Evolutionary conservation across 1,140 invertebrate species (phyloP).

Genomic region (Drosophila rufa): DNA sequence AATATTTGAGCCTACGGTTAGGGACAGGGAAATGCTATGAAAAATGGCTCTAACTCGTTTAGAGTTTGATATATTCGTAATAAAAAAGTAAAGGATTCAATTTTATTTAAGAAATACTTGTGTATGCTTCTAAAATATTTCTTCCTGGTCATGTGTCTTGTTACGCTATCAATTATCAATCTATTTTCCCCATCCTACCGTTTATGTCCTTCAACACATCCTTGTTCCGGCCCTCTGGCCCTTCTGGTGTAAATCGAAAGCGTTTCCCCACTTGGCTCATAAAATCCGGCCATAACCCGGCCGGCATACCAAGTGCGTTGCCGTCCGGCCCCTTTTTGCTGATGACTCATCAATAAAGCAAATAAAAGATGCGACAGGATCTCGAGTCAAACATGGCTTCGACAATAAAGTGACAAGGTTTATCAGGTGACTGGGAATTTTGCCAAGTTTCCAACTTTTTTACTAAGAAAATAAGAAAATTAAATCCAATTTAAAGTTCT

Average conservation of each 20-base stretch:
- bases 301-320: constrained; percentile 33
- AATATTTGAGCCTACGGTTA: no score
- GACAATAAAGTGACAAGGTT: no score
- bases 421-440: background rate
- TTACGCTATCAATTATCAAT: constrained; percentile 39
- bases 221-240: background rate
- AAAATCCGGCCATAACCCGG: constrained; percentile 46
- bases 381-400: background rate
- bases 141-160: background rate
- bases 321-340: constrained; percentile 8
- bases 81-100: no score
- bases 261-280: constrained; percentile 36
- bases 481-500: background rate
- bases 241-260: constrained; percentile 31
- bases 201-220: constrained; percentile 19
- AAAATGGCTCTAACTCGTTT: background rate
- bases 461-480: no score
- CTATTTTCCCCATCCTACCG: constrained; percentile 16
- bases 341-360: constrained; percentile 40
- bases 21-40: background rate
- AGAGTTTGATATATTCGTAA: background rate
- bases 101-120: no score
- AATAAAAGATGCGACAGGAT: constrained; percentile 8
- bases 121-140: background rate
- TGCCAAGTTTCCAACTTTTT: no score